Conservation (phyloP, 37 sponge, comb jelly and placozoan genomes). For the Theonella swinhoei region DNA sequence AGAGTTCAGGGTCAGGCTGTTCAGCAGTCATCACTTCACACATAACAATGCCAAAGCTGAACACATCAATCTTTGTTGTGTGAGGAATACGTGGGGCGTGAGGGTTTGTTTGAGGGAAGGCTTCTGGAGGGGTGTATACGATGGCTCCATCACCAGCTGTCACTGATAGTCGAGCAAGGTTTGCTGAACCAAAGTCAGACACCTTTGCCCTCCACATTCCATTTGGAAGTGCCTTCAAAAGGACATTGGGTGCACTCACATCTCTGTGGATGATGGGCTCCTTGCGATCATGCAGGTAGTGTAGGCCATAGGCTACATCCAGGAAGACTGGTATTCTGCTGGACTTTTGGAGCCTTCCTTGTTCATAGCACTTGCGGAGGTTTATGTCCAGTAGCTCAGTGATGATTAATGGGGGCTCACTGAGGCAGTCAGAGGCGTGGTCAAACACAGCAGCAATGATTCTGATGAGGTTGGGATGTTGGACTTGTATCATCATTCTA, state of each 20-base stretch:
- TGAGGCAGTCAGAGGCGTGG: neutral
- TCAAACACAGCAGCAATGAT: conserved; percentile 58
- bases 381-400: conserved; percentile 68
- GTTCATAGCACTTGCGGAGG: conserved; percentile 44
- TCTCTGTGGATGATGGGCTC: conserved; percentile 70
- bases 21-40: conserved; percentile 21
- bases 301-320: conserved; percentile 54
- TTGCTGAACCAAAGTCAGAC: conserved; percentile 71
- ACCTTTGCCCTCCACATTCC: conserved; percentile 60
- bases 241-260: conserved; percentile 67
- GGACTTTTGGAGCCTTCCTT: neutral
- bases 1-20: neutral
- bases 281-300: conserved; percentile 50
- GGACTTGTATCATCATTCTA: conserved; percentile 24
- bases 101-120: neutral
- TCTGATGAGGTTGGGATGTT: conserved; percentile 59
- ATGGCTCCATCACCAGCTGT: conserved; percentile 49
- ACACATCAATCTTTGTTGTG: conserved; percentile 59
- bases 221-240: conserved; percentile 22
- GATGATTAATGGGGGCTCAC: conserved; percentile 21
- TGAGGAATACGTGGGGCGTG: conserved; percentile 17
- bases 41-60: conserved; percentile 60
- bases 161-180: conserved; percentile 14
- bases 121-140: conserved; percentile 67
- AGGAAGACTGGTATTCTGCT: conserved; percentile 7